Percentiles rank a stretch among this genome's conserved stretches.
phyloP scores from a whole-genome alignment of 2,113 vertebrate genomes.

The Ceyx margarethae region DNA sequence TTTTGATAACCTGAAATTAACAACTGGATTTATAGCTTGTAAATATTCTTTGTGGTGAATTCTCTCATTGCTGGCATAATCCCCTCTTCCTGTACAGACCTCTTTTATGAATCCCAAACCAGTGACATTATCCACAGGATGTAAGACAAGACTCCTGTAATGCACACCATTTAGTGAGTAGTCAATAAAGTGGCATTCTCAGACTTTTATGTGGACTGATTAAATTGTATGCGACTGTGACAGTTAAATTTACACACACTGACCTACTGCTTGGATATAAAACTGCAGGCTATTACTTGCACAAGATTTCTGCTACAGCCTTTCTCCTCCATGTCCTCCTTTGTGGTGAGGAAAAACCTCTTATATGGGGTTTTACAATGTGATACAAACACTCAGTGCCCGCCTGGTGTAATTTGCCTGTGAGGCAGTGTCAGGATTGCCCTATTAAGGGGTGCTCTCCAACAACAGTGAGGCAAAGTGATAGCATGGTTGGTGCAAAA shows the following conservation, averaged over 20 bases:
- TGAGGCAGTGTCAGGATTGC: not conserved
- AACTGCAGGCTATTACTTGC: not conserved
- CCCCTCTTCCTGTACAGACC: conserved; percentile 62
- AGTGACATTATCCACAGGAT: conserved; percentile 52
- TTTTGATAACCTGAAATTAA: conserved; percentile 77
- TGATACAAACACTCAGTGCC: not conserved
- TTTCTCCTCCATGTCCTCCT: not conserved
- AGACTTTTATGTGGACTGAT: not conserved
- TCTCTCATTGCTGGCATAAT: conserved; percentile 58
- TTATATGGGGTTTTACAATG: not conserved
- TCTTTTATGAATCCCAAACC: conserved; percentile 58
- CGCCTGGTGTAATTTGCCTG: not conserved
- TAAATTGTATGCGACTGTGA: not conserved
- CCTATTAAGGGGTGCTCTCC: not conserved
- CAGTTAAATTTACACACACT: not conserved
- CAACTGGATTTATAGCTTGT: conserved; percentile 74
- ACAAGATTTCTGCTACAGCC: not conserved
- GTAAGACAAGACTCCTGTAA: conserved; percentile 38
- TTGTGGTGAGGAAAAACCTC: not conserved
- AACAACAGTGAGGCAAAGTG: not conserved
- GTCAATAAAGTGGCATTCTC: conserved; percentile 35
- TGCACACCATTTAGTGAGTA: conserved; percentile 2
- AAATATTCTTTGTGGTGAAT: conserved; percentile 66
- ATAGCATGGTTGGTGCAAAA: not conserved
- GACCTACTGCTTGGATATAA: not conserved